Percentiles rank a stretch among this genome's conserved stretches.
Evolutionary conservation across 2,797 vertebrate genomes (phyloP).

Genomic region (Rousettus madagascariensis): DNA sequence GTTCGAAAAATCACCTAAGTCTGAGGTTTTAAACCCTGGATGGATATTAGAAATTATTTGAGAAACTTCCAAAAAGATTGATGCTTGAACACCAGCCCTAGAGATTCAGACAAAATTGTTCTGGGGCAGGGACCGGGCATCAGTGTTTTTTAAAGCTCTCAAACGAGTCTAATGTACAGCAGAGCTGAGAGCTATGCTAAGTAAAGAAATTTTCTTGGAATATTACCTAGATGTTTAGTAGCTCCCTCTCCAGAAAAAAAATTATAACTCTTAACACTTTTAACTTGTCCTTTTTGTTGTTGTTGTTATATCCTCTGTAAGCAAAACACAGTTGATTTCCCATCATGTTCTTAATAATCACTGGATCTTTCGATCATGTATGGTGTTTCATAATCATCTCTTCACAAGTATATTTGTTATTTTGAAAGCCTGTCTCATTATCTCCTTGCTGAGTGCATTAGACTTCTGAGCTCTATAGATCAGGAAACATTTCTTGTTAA

Average conservation of each 20-base stretch:
- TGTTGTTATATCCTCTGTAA: not conserved
- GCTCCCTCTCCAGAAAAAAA: slow-evolving; percentile 13
- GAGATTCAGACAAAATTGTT: not conserved
- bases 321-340: not conserved
- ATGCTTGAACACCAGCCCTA: not conserved
- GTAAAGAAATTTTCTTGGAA: not conserved
- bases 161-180: not conserved
- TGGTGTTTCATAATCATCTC: slow-evolving; percentile 15
- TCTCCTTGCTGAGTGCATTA: not conserved
- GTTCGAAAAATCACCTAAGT: not conserved
- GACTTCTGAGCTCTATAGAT: not conserved
- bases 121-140: not conserved
- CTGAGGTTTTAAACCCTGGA: not conserved
- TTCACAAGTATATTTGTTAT: slow-evolving; percentile 1
- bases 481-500: slow-evolving; percentile 46
- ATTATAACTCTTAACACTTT: not conserved
- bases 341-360: slow-evolving; percentile 26
- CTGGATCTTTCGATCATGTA: slow-evolving; percentile 7
- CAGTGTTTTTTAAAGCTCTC: slow-evolving; percentile 34
- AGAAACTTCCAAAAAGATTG: not conserved
- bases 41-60: not conserved
- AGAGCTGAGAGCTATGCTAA: not conserved
- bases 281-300: not conserved
- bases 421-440: not conserved
- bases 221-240: slow-evolving; percentile 21